Evolutionary conservation across 2,888 invertebrate species (phyloP), one percentile per base, ranked within the genome.

Genomic region (Horisme vitalbata): DNA sequence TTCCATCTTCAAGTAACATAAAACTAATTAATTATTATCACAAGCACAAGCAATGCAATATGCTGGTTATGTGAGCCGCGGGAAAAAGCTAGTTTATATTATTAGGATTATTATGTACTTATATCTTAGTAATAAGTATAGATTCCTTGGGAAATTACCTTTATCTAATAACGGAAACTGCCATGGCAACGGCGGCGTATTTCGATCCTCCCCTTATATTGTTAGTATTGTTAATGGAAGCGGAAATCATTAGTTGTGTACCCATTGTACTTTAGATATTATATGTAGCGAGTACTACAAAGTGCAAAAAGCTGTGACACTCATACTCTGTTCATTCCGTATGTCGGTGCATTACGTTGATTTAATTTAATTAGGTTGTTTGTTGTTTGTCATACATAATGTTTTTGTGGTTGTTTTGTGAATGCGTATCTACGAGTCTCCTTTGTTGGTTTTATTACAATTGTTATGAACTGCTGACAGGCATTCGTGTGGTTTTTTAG

Each of bases 221-320:
- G 44, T 44, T 49, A 44, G 24, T 27, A 26, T 31, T 41, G 35
- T 24, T 60, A 58, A 53, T 50, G 59, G 52, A 61, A 56, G 50
- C 60, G 63, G 61, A 68, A 68, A 64, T 63, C 66, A 69, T 71
- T 61, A 65, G n/a, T 9, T 36, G 41, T 41, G 21, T 47, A 21
- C 35, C 24, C 24, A 21, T 27, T 34, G 21, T 34, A 23, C 13
- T 34, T 18, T 5, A 41, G 18, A 30, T 31, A 32, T n/a, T n/a
- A n/a, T n/a, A n/a, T n/a, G n/a, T n/a, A 3, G 27, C n/a, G 26
- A 18, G 31, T 8, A 12, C 34, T 48, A 34, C 38, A 38, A 49
- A 45, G 52, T 38, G 36, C 24, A 48, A 31, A 36, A 26, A 39
- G 26, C 35, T 26, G 12, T 35, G 44, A 43, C 4, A 35, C 30